phyloP scores from a whole-genome alignment of 2,113 vertebrate species.

The Desmodus rotundus region DNA sequence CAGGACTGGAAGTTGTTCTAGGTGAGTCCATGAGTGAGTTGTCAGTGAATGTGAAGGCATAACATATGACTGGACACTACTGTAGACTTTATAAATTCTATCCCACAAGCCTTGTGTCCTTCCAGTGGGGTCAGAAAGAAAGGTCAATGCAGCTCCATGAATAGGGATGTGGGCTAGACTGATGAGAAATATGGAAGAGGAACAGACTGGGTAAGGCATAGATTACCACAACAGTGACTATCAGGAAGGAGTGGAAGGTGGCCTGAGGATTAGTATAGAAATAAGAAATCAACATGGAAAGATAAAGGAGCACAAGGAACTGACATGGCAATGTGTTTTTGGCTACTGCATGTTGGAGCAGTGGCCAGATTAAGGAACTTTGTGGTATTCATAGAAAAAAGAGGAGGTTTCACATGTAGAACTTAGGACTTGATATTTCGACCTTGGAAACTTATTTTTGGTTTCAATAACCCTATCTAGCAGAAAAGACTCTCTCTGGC shows the following conservation, averaged over 20 bases:
- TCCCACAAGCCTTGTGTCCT: neutral
- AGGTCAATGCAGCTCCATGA: neutral
- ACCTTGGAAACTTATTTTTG: neutral
- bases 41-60: neutral
- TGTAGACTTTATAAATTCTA: neutral
- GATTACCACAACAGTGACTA: too few species aligned
- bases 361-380: neutral
- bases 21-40: neutral
- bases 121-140: neutral
- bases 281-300: neutral
- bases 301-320: neutral
- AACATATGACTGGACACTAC: neutral
- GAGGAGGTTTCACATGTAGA: neutral
- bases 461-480: neutral
- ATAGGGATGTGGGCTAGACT: neutral
- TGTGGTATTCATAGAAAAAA: neutral
- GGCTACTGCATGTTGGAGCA: neutral
- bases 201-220: neutral
- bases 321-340: neutral
- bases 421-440: neutral
- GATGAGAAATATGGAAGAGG: neutral
- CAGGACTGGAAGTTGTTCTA: neutral
- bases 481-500: neutral
- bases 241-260: neutral
- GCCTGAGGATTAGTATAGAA: neutral